A percentile compares a stretch with the other conserved stretches of the same genome.
These are phyloP conservation scores for Piezodorus guildinii DNA, from an alignment of 1,140 invertebrate species.

Conservation along the genomic window DNA sequence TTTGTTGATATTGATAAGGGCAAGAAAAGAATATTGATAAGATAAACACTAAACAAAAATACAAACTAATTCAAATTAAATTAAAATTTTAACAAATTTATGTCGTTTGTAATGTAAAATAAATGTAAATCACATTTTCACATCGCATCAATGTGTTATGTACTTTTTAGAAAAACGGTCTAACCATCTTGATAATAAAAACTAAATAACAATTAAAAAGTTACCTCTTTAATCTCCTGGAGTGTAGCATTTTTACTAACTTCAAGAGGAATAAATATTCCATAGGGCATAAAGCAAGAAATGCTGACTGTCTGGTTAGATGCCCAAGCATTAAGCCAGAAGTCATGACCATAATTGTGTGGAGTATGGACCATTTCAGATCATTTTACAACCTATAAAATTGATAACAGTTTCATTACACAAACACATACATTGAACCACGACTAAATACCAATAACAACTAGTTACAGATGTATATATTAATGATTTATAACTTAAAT, in stretches of 20 bases:
- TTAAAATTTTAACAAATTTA: neutral
- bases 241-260: slow-evolving; percentile 60
- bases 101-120: neutral
- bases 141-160: neutral
- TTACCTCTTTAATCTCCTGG: slow-evolving; percentile 74
- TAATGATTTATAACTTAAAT: neutral
- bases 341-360: slow-evolving; percentile 47
- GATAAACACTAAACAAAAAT: neutral
- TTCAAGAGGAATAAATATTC: slow-evolving; percentile 57
- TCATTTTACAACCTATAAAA: slow-evolving; percentile 15
- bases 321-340: slow-evolving; percentile 46
- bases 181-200: no score
- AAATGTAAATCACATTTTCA: no score
- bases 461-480: neutral
- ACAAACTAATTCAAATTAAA: neutral
- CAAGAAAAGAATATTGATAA: neutral
- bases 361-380: slow-evolving; percentile 48
- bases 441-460: neutral
- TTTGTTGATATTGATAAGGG: no score
- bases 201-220: neutral
- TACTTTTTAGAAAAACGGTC: slow-evolving; percentile 14
- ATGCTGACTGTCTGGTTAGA: slow-evolving; percentile 42
- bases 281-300: slow-evolving; percentile 76
- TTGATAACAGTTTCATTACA: neutral
- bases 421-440: neutral